Base-by-base conservation (phyloP, 1,140 invertebrate genomes). In the Anastrepha ludens region DNA sequence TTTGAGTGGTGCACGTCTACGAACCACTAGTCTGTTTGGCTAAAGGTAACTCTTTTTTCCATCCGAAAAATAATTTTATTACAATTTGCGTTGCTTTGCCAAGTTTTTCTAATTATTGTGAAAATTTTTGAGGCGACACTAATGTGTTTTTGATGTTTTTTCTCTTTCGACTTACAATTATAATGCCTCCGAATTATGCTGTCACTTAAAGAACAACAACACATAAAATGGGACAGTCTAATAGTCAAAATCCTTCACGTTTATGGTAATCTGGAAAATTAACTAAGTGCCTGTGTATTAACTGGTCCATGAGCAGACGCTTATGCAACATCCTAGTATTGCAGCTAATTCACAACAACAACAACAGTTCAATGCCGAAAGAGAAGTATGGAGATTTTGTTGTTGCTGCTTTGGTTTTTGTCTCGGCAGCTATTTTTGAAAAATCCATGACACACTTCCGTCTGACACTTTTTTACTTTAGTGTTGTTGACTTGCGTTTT, bases 381-480 rank as follows among this genome's bases (percentile, higher is more conserved):
- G 50, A 0, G 50, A 11, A 55, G 50, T 55, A n/a, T 74, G 47
- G 44, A 81, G 8, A 58, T 58, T 11, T 20, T 2, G 3, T 11
- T 81, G 74, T 81, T 55, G 47, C 44, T 58, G 47, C 64, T 55
- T 55, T 81, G 55, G 74, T 55, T 81, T 58, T 81, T 55, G 17
- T 81, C n/a, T 81, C 74, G 74, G 20, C 74, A 50, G 44, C 74
- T 86, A 86, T 86, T 86, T 86, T 86, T 86, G 58, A 86, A 86
- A 86, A 62, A 86, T 86, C 85, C 85, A 41, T 86, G 85, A 86
- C 85, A 86, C 85, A 86, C 85, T 60, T 85, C 81, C 81, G 81
- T 50, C 58, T 60, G 50, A 60, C 59, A 62, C 44, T 86, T 86
- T 86, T 86, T 41, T 41, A 60, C 39, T 86, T 86, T 41, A 41